Evolutionary conservation across 2,113 vertebrate genomes (phyloP), one percentile per base, ranked within the genome.

Genomic region (Pundamilia nyererei): DNA sequence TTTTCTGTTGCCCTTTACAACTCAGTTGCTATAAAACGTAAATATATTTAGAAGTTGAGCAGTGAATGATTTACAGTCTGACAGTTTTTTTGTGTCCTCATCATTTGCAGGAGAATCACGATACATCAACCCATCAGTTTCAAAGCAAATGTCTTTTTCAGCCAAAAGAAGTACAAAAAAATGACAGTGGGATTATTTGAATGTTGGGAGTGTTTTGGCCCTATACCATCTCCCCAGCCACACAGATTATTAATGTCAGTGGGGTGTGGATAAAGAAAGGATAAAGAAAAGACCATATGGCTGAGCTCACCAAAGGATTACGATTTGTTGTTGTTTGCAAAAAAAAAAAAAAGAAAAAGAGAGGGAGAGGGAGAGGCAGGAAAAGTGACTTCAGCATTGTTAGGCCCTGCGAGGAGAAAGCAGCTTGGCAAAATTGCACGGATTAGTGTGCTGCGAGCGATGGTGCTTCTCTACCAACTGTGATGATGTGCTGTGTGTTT

Each of bases 281-380:
- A 94, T 95, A 84, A 95, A 94, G 92, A 92, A 91, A 91, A 90
- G 80, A 90, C 86, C 94, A 94, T 95, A 94, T 93, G 93, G 84
- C 88, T 26, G 58, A 80, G 82, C 90, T 93, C 92, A 92, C 83
- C 87, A 81, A 86, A 86, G 95, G 93, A 95, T 95, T 95, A 95
- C 86, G 90, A 87, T 92, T 93, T 94, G 91, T 94, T 94, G 91
- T 94, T 95, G 82, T 91, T 93, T 26, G 42, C 68, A 85, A 72
- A 93, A 87, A 85, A 93, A 62, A 62, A 35, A 47, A 45, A 72
- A 72, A 42, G 1, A 42, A 65, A 38, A 79, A 45, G 38, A 26
- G 54, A 15, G 55, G 42, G 35, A 26, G 68, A 15, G 60, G 49
- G 62, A 38, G 79, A 79, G 83, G 56, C 82, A 84, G 86, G 62